These are phyloP conservation scores for Sanderia malayensis DNA, from an alignment of 30 jellyfish, hydroid and myxozoan genomes.

Conservation along the genomic window DNA sequence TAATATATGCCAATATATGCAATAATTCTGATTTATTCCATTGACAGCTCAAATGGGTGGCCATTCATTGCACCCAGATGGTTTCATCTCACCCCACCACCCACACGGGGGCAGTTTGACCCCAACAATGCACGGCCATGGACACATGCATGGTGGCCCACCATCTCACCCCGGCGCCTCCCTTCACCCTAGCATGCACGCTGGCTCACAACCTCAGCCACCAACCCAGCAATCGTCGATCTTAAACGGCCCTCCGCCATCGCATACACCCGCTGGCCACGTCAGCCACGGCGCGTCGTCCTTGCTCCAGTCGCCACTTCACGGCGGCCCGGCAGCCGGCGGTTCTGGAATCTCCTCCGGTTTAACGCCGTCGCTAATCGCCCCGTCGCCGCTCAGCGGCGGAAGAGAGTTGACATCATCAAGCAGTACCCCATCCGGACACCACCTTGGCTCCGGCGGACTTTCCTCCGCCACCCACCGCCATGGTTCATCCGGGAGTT, in stretches of 20 bases:
- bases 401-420: slow-evolving; percentile 33
- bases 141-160: slow-evolving; percentile 5
- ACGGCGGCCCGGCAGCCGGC: background rate
- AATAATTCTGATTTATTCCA: too few relatives aligned
- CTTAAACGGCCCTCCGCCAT: background rate
- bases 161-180: background rate
- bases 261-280: background rate
- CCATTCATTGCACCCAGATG: background rate
- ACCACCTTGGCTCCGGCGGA: background rate
- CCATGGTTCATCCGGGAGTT: slow-evolving; percentile 43
- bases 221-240: background rate
- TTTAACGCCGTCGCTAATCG: background rate
- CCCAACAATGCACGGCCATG: slow-evolving; percentile 8
- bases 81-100: background rate
- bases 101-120: background rate
- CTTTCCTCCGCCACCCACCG: too few relatives aligned
- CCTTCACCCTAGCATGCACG: background rate
- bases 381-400: background rate
- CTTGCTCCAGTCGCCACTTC: background rate
- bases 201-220: background rate
- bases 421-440: background rate
- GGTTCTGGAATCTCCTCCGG: background rate
- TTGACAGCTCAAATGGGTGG: background rate
- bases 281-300: slow-evolving; percentile 3
- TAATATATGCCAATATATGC: too few relatives aligned